phyloP scores from a whole-genome alignment of 2,797 vertebrate species.

The Mormyrops attenuatus region DNA sequence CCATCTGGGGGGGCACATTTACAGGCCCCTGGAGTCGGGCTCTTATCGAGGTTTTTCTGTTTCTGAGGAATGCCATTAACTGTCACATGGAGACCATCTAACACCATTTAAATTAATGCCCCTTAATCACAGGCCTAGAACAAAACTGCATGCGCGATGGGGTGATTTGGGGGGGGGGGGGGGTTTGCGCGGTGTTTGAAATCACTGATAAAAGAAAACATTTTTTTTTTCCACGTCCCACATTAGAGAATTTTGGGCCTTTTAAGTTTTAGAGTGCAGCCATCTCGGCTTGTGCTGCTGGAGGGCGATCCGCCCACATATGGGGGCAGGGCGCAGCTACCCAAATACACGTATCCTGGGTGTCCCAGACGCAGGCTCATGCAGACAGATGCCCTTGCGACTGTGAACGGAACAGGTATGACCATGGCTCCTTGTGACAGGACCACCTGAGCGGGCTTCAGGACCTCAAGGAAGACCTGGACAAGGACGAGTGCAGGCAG shows the following conservation, averaged over 20 bases:
- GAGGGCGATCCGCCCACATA: conserved; percentile 32
- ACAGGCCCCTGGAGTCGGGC: conserved; percentile 17
- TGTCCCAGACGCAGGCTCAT: neutral
- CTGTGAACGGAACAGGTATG: neutral
- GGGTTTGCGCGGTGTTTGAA: neutral
- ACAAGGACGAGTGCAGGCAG: conserved; percentile 94
- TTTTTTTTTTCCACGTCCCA: conserved; percentile 25
- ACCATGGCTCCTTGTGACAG: conserved; percentile 48
- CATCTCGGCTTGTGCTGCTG: conserved; percentile 33
- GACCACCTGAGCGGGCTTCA: conserved; percentile 69
- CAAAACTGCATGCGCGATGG: neutral
- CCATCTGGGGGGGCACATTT: conserved; percentile 34
- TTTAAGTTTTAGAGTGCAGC: conserved; percentile 36
- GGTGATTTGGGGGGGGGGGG: neutral
- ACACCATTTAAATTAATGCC: conserved; percentile 11
- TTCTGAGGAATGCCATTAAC: conserved; percentile 19
- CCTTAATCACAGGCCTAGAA: conserved; percentile 15
- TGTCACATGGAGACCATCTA: conserved; percentile 20
- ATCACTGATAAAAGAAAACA: conserved; percentile 3
- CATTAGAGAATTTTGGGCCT: conserved; percentile 34
- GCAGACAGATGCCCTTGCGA: neutral
- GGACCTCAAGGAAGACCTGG: conserved; percentile 91
- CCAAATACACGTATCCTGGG: neutral
- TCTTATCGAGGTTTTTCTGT: conserved; percentile 35
- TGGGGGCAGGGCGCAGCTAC: neutral